Conservation (phyloP, 1,140 invertebrate genomes). For the Amyelois transitella region DNA sequence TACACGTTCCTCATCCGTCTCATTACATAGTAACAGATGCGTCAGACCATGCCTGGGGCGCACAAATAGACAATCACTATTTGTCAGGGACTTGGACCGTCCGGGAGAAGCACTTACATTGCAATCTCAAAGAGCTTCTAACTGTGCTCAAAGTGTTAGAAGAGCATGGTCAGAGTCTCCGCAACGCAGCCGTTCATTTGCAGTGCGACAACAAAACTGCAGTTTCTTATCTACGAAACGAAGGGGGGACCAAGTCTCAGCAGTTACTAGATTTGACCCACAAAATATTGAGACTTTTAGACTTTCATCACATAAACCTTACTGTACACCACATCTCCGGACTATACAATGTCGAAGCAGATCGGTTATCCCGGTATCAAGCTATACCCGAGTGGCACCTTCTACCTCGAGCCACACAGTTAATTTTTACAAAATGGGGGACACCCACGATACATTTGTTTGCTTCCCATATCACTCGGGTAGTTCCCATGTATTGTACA, state of each 20-base stretch:
- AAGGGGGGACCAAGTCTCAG: background rate
- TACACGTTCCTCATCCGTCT: too few species aligned
- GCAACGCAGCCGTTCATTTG: background rate
- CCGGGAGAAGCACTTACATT: background rate
- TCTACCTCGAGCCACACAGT: conserved; percentile 2
- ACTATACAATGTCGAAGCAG: conserved; percentile 17
- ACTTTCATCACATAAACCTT: conserved; percentile 6
- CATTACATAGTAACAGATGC: background rate
- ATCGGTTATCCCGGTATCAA: conserved; percentile 10
- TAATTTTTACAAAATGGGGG: conserved; percentile 7
- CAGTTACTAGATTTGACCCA: background rate
- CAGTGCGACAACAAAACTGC: background rate
- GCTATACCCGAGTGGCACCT: conserved; percentile 16
- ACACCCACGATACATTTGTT: background rate
- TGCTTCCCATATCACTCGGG: background rate
- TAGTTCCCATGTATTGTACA: background rate
- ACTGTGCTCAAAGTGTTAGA: background rate
- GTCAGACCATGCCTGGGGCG: background rate
- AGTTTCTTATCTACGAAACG: background rate
- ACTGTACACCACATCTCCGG: conserved; percentile 13
- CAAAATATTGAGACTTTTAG: conserved; percentile 4
- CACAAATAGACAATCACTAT: background rate
- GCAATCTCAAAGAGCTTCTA: background rate
- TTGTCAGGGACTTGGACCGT: background rate
- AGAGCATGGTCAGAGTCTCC: background rate